Conservation (phyloP, 2,888 invertebrate species). For the Eustalomyia histrio region DNA sequence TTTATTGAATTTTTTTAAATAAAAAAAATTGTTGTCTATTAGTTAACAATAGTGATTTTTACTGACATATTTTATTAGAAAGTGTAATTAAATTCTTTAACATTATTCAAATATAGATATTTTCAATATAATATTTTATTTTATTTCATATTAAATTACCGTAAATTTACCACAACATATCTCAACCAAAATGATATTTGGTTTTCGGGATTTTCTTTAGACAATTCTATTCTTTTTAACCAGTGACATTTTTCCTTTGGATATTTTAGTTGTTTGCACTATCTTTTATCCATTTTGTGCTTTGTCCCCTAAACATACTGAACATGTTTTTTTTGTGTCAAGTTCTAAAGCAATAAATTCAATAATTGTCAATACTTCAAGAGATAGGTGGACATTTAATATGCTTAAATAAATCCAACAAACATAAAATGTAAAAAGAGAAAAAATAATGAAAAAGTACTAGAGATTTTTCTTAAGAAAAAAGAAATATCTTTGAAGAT, state of each 20-base stretch:
- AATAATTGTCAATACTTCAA: constrained; percentile 46
- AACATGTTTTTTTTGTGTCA: neutral
- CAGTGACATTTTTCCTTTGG: constrained; percentile 1
- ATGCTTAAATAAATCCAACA: constrained; percentile 3
- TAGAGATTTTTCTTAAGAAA: neutral
- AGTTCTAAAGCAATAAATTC: constrained; percentile 39
- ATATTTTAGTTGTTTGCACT: constrained; percentile 1
- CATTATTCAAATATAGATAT: no score
- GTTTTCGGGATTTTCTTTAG: neutral
- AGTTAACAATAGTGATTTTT: no score
- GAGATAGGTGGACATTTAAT: constrained; percentile 40
- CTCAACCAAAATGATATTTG: neutral
- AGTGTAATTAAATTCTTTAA: no score
- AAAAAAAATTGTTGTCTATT: no score
- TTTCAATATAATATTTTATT: no score
- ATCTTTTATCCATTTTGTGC: neutral
- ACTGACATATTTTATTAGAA: no score
- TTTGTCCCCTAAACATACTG: neutral
- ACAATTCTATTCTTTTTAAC: neutral
- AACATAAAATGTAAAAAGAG: neutral
- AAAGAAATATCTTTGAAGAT: constrained; percentile 5
- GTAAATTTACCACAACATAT: neutral
- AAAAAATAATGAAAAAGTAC: constrained; percentile 2
- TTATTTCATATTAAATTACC: neutral
- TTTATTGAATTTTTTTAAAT: no score